These are phyloP conservation scores for Sturnus vulgaris DNA, from an alignment of 2,113 vertebrate genomes.

Conservation along the genomic window DNA sequence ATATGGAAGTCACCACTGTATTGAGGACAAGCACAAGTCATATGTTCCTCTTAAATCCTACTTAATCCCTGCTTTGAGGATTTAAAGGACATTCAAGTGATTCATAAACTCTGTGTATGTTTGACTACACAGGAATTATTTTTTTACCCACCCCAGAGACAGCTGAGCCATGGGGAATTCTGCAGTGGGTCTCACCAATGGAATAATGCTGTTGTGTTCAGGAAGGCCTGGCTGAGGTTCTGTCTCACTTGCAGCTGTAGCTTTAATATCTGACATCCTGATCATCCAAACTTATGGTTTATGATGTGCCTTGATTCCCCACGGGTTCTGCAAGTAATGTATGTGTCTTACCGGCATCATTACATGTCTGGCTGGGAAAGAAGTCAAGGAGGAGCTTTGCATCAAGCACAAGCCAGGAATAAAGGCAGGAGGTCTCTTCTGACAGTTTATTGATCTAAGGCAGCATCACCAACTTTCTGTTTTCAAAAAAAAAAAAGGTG, in stretches of 20 bases:
- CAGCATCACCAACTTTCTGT: background rate
- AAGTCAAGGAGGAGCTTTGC: background rate
- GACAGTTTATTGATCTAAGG: background rate
- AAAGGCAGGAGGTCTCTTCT: background rate
- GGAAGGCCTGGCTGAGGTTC: background rate
- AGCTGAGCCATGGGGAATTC: background rate
- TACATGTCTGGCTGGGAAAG: background rate
- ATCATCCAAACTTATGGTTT: background rate
- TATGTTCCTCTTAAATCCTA: constrained; percentile 43
- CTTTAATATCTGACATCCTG: background rate
- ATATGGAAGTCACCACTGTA: constrained; percentile 8
- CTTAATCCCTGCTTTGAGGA: constrained; percentile 58
- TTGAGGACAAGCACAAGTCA: constrained; percentile 42
- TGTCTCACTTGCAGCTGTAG: background rate
- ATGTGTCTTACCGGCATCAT: background rate
- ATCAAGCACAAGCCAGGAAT: background rate
- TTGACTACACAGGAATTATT: constrained; percentile 29
- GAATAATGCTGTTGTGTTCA: background rate
- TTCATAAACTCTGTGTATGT: background rate
- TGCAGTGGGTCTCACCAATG: background rate
- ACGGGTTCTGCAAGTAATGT: background rate
- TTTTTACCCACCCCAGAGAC: background rate
- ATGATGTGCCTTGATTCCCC: background rate
- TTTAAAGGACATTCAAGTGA: constrained; percentile 37
- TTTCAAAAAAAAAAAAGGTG: accelerated